phyloP scores from a whole-genome alignment of 1,140 invertebrate genomes.

The Ctenoplectra terminalis region DNA sequence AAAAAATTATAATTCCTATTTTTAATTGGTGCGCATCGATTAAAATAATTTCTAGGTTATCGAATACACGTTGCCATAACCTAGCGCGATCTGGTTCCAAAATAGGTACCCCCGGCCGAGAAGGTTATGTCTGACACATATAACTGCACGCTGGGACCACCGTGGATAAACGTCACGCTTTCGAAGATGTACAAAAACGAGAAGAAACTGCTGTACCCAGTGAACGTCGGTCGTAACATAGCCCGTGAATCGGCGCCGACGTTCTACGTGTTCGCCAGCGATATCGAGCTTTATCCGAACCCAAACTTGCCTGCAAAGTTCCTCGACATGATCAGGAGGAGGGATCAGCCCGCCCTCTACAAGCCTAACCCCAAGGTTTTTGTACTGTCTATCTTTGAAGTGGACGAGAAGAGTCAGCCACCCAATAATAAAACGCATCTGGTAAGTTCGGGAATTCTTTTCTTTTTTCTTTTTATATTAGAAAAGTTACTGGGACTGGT shows the following conservation, averaged over 20 bases:
- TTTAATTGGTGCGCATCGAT: no score
- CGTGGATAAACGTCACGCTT: conserved; percentile 87
- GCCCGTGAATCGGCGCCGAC: conserved; percentile 92
- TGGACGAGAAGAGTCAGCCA: conserved; percentile 88
- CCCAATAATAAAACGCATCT: conserved; percentile 90
- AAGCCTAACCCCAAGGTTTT: conserved; percentile 90
- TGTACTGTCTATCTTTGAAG: conserved; percentile 92
- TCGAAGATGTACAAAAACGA: conserved; percentile 89
- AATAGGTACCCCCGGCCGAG: conserved; percentile 86
- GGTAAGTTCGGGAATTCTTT: conserved; percentile 64
- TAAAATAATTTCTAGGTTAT: neutral
- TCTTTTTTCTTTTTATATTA: no score
- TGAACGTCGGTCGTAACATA: conserved; percentile 94
- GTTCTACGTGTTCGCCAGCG: conserved; percentile 92
- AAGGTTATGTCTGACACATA: conserved; percentile 85
- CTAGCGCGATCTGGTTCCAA: neutral
- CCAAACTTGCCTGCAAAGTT: conserved; percentile 90
- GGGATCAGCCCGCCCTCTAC: conserved; percentile 85
- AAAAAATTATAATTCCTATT: no score
- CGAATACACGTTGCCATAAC: neutral
- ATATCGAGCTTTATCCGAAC: conserved; percentile 95
- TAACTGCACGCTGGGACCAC: conserved; percentile 88
- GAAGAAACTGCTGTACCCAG: conserved; percentile 92
- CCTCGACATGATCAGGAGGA: conserved; percentile 91
- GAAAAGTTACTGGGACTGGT: no score